Percentiles rank a stretch among this genome's conserved stretches.
Conservation (phyloP, 2,113 vertebrate genomes). For the Suncus etruscus region DNA sequence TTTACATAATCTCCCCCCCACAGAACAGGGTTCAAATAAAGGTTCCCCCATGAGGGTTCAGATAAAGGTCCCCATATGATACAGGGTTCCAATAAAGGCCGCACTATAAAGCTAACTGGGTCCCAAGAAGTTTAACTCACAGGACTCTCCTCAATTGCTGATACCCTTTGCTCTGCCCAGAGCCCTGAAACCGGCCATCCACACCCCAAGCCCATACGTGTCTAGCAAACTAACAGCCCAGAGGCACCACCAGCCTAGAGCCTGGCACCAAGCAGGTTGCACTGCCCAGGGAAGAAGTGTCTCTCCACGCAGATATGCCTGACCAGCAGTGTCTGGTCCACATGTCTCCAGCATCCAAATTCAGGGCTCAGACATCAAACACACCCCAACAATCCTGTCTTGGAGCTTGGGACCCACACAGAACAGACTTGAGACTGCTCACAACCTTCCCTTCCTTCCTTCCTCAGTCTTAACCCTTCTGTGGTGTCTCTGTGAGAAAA, state of each 20-base stretch:
- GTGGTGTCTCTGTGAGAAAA: background rate
- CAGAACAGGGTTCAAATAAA: background rate
- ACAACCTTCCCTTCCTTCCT: background rate
- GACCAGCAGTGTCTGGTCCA: background rate
- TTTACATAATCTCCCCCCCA: too few relatives aligned
- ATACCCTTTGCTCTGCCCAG: background rate
- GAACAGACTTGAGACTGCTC: background rate
- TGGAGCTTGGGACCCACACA: too few relatives aligned
- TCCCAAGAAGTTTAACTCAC: background rate
- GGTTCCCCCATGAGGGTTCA: background rate
- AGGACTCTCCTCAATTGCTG: background rate
- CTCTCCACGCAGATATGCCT: background rate
- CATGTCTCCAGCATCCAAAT: too few relatives aligned
- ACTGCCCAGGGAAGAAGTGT: background rate
- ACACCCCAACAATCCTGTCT: fast-evolving
- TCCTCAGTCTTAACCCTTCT: background rate
- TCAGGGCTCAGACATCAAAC: background rate
- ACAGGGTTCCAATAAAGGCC: background rate
- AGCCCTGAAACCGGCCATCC: background rate
- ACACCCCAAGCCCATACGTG: background rate
- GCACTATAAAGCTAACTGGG: background rate
- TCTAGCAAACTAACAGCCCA: background rate
- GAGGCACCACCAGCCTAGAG: background rate
- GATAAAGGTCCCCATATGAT: too few relatives aligned
- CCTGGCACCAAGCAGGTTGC: background rate